Conservation (phyloP, 2,113 vertebrate genomes). For the human (Homo sapiens) region DNA sequence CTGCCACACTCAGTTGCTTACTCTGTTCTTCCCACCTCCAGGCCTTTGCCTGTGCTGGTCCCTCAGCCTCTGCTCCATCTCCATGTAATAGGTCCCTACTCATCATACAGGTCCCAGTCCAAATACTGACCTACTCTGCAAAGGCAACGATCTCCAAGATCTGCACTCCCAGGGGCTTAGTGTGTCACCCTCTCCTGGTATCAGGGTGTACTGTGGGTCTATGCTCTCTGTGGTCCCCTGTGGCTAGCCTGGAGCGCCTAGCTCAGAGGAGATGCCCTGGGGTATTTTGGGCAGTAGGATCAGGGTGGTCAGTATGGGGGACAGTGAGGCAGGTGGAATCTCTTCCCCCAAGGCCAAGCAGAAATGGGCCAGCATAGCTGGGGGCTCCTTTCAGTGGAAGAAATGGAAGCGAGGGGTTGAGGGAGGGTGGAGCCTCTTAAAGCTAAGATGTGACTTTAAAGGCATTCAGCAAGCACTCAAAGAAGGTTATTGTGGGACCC, state of each 20-base stretch:
- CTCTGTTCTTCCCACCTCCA: neutral
- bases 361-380: neutral
- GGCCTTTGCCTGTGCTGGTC: neutral
- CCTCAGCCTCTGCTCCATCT: neutral
- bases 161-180: neutral
- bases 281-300: neutral
- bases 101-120: neutral
- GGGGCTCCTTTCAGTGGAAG: neutral
- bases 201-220: neutral
- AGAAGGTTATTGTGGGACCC: neutral
- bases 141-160: neutral
- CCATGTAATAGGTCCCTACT: neutral
- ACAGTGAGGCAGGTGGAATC: neutral
- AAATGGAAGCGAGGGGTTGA: neutral
- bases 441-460: neutral
- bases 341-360: neutral
- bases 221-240: neutral
- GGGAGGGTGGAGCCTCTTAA: neutral
- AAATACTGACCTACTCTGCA: neutral
- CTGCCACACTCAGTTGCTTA: neutral
- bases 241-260: neutral
- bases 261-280: neutral
- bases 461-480: neutral
- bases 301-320: neutral
- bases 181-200: neutral